phyloP scores from a whole-genome alignment of 1,140 invertebrate species.

The Lepidurus packardi region DNA sequence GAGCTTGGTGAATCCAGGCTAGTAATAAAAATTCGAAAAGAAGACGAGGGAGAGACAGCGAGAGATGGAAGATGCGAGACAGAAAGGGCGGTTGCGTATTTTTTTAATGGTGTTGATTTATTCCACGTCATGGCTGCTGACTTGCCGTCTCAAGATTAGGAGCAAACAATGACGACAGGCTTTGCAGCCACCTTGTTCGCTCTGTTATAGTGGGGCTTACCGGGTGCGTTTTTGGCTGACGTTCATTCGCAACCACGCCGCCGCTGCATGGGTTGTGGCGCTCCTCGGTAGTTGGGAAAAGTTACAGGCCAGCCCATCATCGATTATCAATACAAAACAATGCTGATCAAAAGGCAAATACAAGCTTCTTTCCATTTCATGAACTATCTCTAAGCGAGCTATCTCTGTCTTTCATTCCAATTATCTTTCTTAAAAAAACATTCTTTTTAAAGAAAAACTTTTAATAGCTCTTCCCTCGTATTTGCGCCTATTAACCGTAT shows the following conservation, averaged over 20 bases:
- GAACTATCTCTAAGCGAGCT: no score
- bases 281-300: neutral
- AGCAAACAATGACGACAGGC: conserved; percentile 18
- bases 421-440: no score
- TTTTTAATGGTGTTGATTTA: conserved; percentile 22
- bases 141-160: conserved; percentile 18
- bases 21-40: neutral
- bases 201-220: neutral
- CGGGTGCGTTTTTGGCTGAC: neutral
- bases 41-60: neutral
- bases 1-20: no score
- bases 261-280: neutral
- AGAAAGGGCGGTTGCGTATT: conserved; percentile 18
- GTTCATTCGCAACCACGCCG: neutral
- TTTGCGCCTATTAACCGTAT: no score
- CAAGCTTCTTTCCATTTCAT: no score
- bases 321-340: neutral
- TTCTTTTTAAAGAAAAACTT: no score
- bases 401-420: no score
- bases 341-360: no score
- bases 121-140: conserved; percentile 20
- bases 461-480: no score
- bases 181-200: neutral
- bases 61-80: neutral
- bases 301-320: neutral